Evolutionary conservation across 1,140 invertebrate species (phyloP).

Genomic region (Anagrus nilaparvatae): DNA sequence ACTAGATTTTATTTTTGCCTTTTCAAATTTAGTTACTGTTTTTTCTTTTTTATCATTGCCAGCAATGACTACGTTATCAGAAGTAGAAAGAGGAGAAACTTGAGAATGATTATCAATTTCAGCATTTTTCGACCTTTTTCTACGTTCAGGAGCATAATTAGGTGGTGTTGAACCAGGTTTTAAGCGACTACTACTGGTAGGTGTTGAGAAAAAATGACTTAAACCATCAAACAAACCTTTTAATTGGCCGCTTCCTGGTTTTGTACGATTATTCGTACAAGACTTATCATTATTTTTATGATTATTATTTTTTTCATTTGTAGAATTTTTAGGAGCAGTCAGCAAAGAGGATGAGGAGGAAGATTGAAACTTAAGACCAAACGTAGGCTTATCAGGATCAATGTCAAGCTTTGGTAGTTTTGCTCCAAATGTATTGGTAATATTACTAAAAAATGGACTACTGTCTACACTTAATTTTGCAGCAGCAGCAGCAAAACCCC

Average conservation of each 20-base stretch:
- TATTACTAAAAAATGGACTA: conserved; percentile 34
- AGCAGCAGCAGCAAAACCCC: conserved; percentile 68
- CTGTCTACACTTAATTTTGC: conserved; percentile 34
- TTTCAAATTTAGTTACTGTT: conserved; percentile 9
- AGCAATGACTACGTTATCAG: not conserved
- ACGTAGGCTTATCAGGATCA: conserved; percentile 29
- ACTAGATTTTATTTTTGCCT: conserved; percentile 3
- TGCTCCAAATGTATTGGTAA: conserved; percentile 32
- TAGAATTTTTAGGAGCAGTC: conserved; percentile 32
- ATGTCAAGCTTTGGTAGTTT: conserved; percentile 33
- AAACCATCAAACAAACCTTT: conserved; percentile 74
- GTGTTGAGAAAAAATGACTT: conserved; percentile 69
- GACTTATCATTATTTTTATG: conserved; percentile 14
- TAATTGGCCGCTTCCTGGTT: conserved; percentile 52
- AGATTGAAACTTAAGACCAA: conserved; percentile 23
- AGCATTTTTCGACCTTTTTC: conserved; percentile 27
- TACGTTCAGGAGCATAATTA: conserved; percentile 43
- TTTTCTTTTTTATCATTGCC: not conserved
- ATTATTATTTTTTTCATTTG: too few species aligned
- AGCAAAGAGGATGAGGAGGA: conserved; percentile 24
- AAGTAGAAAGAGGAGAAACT: not conserved
- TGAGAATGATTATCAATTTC: conserved; percentile 1
- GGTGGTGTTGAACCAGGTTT: conserved; percentile 43
- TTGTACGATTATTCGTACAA: conserved; percentile 6
- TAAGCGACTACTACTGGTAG: conserved; percentile 45